Evolutionary conservation across 1,140 invertebrate species (phyloP), one percentile per base, ranked within the genome.

Genomic region (Saccostrea glomerata): DNA sequence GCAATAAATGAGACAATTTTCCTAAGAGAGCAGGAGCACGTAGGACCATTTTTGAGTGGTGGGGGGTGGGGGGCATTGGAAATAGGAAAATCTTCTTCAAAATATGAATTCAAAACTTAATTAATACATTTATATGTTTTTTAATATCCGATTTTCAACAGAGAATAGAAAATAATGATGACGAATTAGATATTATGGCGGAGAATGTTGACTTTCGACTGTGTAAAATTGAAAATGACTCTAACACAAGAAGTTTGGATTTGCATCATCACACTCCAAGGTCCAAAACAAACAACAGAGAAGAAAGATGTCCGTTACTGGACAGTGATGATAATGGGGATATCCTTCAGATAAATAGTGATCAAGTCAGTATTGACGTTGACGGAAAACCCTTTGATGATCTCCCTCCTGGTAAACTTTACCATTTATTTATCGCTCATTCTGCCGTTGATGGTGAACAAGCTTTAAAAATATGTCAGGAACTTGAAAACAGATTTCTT

Each of bases 381-480:
- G 58, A 60, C 13, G 58, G 58, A 60, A 60, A 60, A 36, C 30
- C 0, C 9, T 60, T 60, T 12, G 58, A 60, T 60, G 58, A 60
- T 60, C 58, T 60, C 20, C 58, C 58, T 20, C 12, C 66, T 73
- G 66, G 23, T 30, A 73, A 73, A 73, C 23, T 25, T 4, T 73
- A 73, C 25, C 66, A 73, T 73, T 9, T 73, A 73, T 73, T 13
- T 23, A 73, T 73, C 25, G n/a, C 66, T 23, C 66, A 73, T 73
- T 73, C 66, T 25, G 25, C 7, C 4, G 23, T 25, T 12, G 66
- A 73, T 15, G 23, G 12, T 25, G 25, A 9, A 0, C 25, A 73
- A 23, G 23, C 66, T 25, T 11, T 73, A 5, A 6, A 73, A 15
- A 73, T 73, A 7, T 23, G 25, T 36, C 23, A 30, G 13, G 25